These are phyloP conservation scores for Archaeoteleia sp. DNA, from an alignment of 2,888 invertebrate species.

Conservation along the genomic window DNA sequence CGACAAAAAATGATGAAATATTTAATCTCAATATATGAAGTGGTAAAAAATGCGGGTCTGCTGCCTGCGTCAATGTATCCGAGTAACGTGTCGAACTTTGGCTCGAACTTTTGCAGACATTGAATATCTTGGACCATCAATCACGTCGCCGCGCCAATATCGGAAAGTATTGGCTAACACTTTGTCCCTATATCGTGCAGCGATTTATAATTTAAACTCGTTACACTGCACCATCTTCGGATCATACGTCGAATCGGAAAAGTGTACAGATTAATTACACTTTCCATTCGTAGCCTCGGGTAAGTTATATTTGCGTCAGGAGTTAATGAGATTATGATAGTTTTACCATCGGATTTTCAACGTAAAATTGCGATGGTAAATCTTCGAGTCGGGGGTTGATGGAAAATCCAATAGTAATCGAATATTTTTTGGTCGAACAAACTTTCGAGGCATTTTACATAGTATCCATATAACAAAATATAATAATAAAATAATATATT, in stretches of 20 bases:
- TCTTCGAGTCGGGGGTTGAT: no score
- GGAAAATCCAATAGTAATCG: no score
- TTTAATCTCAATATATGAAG: slow-evolving; percentile 44
- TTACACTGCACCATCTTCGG: slow-evolving; percentile 54
- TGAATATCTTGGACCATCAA: slow-evolving; percentile 73
- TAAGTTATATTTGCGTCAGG: slow-evolving; percentile 33
- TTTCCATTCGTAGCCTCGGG: slow-evolving; percentile 31
- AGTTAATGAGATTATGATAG: slow-evolving; percentile 52
- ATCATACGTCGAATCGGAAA: slow-evolving; percentile 49
- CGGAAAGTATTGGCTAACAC: slow-evolving; percentile 68
- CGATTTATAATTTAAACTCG: slow-evolving; percentile 63
- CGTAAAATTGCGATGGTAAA: slow-evolving; percentile 46
- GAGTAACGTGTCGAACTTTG: slow-evolving; percentile 29
- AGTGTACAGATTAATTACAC: slow-evolving; percentile 51
- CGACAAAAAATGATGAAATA: slow-evolving; percentile 33
- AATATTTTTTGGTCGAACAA: no score
- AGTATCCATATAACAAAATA: no score
- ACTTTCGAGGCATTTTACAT: no score
- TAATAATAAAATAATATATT: no score
- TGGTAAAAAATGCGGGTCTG: slow-evolving; percentile 39
- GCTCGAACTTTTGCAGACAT: slow-evolving; percentile 69
- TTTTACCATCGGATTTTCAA: slow-evolving; percentile 41
- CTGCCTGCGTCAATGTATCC: slow-evolving; percentile 28
- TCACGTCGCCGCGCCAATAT: slow-evolving; percentile 69
- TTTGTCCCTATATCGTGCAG: slow-evolving; percentile 65